Evolutionary conservation across 2,113 vertebrate species (phyloP), one percentile per base, ranked within the genome.

Genomic region (Meles meles): DNA sequence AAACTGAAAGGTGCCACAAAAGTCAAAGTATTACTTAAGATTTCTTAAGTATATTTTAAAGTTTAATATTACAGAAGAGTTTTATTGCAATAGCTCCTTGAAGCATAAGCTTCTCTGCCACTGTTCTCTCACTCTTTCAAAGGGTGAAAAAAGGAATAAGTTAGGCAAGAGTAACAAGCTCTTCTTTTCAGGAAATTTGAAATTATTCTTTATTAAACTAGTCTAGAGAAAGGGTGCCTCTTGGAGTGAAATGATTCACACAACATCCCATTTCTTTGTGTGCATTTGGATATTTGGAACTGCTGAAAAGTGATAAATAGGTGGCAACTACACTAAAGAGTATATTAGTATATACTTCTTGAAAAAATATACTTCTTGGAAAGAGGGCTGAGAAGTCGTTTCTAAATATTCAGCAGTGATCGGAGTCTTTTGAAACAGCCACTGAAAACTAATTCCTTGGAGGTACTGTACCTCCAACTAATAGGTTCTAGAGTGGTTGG

Each of bases 21-120:
- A 86, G 47, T 25, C 49, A 79, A 97, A 69, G 37, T 74, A 92
- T 71, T 94, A 95, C 79, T 71, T 94, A 95, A 88, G 47, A 84
- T 17, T 88, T 90, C 86, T 59, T 95, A 69, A 39, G 12, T 61
- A 69, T 69, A 85, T 72, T 74, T 82, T 92, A 63, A 96, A 74
- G 20, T 34, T 34, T 49, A 89, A 65, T 71, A 39, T 59, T 69
- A 89, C 20, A 89, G n/a, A 83, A 87, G 39, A 91, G 44, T 49
- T 92, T 91, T 93, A 88, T 85, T 69, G 13, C 47, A 84, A 55
- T n/a, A 91, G 72, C 39, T 34, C 29, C 34, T 4, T 93, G n/a
- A 72, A 94, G n/a, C 47, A 67, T 65, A 88, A 86, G 44, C 71
- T 63, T 61, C 57, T 96, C 37, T 76, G 92, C 37, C 57, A 74